Evolutionary conservation across 2,797 vertebrate genomes (phyloP), one percentile per base, ranked within the genome.

Genomic region (Schizothorax lantsangensis): DNA sequence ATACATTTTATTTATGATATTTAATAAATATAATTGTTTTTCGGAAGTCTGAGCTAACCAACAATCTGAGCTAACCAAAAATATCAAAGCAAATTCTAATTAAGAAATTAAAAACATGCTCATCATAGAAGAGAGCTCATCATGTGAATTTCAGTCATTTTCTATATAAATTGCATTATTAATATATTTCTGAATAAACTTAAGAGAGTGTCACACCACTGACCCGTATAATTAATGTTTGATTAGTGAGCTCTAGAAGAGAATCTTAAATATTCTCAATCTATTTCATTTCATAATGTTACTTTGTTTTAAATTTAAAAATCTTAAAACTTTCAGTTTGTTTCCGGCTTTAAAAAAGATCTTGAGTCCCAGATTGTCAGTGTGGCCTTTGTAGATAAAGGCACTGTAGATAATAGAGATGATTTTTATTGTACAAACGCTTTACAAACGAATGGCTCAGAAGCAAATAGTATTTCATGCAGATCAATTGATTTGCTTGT

Each of bases 401-500:
- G 4, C 81, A 8, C 33, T 23, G 17, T 38, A 33, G 64, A 81
- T 69, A 81, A 85, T 62, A 26, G 66, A 59, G 26, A 71, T 10
- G 26, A 72, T 64, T 74, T 81, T 15, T 75, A 62, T 66, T 45
- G 57, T 81, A 81, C 69, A 75, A 86, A 74, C 3, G 17, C 45
- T 81, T 81, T 62, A 45, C 66, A 77, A 77, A 86, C 52, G 54
- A 88, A 78, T 85, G 79, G 38, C 40, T 86, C 45, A n/a, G 52
- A 79, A 81, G 66, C 38, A 66, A 30, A 52, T 19, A 79, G 23
- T 49, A 47, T 26, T 82, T 79, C 49, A 64, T 30, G 62, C 43
- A 86, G 71, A 52, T 75, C 69, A 47, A 74, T 81, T 52, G 57
- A 17, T 75, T 66, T 33, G 21, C 69, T 86, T 86, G 69, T 66